Base-by-base conservation (phyloP, 2,113 vertebrate species). In the Vulpes vulpes region DNA sequence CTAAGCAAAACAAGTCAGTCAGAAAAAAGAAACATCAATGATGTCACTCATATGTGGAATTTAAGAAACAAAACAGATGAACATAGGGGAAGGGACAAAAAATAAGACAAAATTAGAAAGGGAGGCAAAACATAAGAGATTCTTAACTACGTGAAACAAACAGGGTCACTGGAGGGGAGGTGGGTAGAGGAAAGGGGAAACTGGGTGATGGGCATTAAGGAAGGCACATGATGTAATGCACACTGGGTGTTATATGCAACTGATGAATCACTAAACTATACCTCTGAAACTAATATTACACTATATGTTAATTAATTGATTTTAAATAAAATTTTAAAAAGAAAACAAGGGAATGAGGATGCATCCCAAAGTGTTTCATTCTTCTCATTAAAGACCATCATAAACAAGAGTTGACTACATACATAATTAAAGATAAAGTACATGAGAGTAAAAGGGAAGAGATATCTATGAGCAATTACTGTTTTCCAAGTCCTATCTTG, bases 401-500 rank as follows among this genome's bases (percentile, higher is more conserved):
- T 16, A 65, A 38, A 69, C 53, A 96, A 83, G 16, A 79, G 17
- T 43, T 86, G n/a, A 88, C 32, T 84, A 81, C 8, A 94, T 27
- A 67, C 8, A 83, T 60, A 89, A 81, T 82, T 86, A 30, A 95
- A 97, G 43, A 76, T 35, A 88, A 92, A 84, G 32, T 82, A 59
- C 4, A 11, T 60, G 16, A 79, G 1, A 93, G 8, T 62, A 53
- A 38, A 92, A 94, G 25, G 27, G 53, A 93, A 84, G 87, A 92
- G 12, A 83, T 94, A 85, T 73, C 80, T 93, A n/a, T 73, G 16
- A 89, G 67, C 11, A 94, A 64, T 79, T 85, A 86, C 30, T 93
- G 17, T 20, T 65, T 92, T 95, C 20, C 7, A 93, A 71, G 67
- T 93, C 73, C 95, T 95, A 73, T 89, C 73, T 88, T 94, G 59